Percentiles rank a stretch among this genome's conserved stretches.
These are phyloP conservation scores for Pomatorhinus ruficollis DNA, from an alignment of 2,113 vertebrate species.

Conservation along the genomic window DNA sequence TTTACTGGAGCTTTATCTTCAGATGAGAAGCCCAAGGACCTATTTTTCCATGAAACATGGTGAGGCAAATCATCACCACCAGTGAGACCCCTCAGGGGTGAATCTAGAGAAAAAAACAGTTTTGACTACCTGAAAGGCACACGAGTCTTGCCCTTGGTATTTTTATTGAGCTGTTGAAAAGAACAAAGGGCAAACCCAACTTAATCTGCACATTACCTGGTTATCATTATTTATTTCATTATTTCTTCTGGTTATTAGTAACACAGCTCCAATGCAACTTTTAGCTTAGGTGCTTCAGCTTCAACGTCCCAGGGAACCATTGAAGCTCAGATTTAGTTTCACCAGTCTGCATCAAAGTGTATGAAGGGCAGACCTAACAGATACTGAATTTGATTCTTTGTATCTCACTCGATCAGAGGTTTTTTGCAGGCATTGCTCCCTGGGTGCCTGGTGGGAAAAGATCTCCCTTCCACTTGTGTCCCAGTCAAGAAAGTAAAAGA, in stretches of 20 bases:
- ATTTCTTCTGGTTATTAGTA: not conserved
- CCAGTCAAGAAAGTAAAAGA: not conserved
- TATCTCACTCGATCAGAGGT: fast-evolving
- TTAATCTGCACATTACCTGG: not conserved
- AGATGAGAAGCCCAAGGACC: not conserved
- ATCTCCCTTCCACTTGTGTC: not conserved
- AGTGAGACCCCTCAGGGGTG: not conserved
- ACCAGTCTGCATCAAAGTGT: not conserved
- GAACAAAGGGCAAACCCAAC: not conserved
- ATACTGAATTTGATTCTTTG: not conserved
- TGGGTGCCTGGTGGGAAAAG: not conserved
- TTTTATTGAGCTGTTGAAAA: not conserved
- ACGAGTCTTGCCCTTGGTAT: not conserved
- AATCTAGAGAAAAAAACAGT: not conserved
- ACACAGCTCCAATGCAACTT: not conserved
- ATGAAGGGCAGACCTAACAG: not conserved
- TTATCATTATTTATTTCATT: not conserved
- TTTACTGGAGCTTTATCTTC: not conserved
- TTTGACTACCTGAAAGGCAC: not conserved
- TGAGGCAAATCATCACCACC: not conserved
- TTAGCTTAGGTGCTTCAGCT: not conserved
- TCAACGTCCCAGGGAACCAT: not conserved
- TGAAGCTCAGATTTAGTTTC: not conserved
- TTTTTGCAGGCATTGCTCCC: not conserved
- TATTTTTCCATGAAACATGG: not conserved